A percentile compares a stretch with the other conserved stretches of the same genome.
These are phyloP conservation scores for Leucozona laternaria DNA, from an alignment of 2,888 invertebrate species.

Conservation along the genomic window DNA sequence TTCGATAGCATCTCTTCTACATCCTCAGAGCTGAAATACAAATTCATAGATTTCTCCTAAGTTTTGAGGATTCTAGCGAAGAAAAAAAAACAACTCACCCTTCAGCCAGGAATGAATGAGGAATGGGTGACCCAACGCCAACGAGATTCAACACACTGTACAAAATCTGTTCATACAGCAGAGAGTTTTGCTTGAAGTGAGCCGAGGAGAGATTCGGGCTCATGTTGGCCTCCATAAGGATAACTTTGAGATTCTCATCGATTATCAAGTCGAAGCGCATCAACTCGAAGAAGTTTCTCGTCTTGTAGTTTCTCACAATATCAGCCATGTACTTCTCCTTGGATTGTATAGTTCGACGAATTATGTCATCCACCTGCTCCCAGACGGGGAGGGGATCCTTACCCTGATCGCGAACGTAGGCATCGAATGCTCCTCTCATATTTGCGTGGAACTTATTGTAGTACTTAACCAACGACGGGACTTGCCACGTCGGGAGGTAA, in stretches of 20 bases:
- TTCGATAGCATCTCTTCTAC: constrained; percentile 88
- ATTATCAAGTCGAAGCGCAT: constrained; percentile 97
- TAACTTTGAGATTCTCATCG: constrained; percentile 93
- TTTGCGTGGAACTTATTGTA: constrained; percentile 90
- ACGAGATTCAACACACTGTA: constrained; percentile 92
- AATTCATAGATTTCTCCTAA: neutral
- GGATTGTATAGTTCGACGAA: constrained; percentile 87
- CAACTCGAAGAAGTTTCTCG: constrained; percentile 95
- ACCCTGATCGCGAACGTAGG: constrained; percentile 88
- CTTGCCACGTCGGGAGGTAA: constrained; percentile 97
- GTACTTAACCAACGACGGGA: constrained; percentile 89
- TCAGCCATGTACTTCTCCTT: constrained; percentile 90
- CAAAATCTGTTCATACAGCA: constrained; percentile 96
- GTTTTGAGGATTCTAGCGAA: neutral
- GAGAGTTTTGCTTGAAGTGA: constrained; percentile 94
- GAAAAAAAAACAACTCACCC: constrained; percentile 81
- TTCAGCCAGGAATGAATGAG: constrained; percentile 81
- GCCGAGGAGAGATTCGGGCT: constrained; percentile 98
- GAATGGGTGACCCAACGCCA: constrained; percentile 87
- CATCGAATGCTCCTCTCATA: constrained; percentile 94
- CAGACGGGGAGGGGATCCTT: constrained; percentile 90
- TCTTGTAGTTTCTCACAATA: constrained; percentile 84
- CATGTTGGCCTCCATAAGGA: constrained; percentile 98
- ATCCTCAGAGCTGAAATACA: constrained; percentile 83
- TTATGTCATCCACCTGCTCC: constrained; percentile 91